Conservation (phyloP, 2,888 invertebrate species). For the Dryomyza anilis region DNA sequence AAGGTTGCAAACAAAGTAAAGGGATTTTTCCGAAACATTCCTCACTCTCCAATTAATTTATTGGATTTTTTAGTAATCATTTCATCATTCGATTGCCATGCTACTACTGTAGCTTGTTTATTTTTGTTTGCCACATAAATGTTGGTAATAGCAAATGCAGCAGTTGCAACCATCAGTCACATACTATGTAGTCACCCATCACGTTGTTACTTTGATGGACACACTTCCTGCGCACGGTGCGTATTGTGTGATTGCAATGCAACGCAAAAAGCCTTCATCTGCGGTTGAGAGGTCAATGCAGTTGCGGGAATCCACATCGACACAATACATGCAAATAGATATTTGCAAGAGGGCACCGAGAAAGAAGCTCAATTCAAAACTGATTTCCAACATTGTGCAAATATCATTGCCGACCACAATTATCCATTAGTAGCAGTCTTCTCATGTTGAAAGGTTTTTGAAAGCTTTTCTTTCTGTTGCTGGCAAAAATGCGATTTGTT, state of each 20-base stretch:
- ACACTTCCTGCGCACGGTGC: not conserved
- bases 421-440: conserved; percentile 3
- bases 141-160: not conserved
- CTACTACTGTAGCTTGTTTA: not conserved
- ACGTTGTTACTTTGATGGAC: not conserved
- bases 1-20: too few relatives aligned
- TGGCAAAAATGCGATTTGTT: too few relatives aligned
- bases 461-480: too few relatives aligned
- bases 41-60: too few relatives aligned
- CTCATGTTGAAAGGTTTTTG: too few relatives aligned
- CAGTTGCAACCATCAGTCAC: not conserved
- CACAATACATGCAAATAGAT: not conserved
- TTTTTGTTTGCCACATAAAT: not conserved
- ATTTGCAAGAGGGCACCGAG: not conserved
- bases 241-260: too few relatives aligned
- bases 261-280: not conserved
- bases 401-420: conserved; percentile 13
- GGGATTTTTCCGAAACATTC: too few relatives aligned
- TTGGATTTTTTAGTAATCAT: too few relatives aligned
- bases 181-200: too few relatives aligned
- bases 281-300: conserved; percentile 2
- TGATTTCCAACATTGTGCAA: conserved; percentile 9
- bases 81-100: too few relatives aligned
- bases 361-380: not conserved
- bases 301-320: not conserved